A percentile compares a stretch with the other conserved stretches of the same genome.
phyloP scores from a whole-genome alignment of 2,113 vertebrate species.

The Thymallus thymallus region DNA sequence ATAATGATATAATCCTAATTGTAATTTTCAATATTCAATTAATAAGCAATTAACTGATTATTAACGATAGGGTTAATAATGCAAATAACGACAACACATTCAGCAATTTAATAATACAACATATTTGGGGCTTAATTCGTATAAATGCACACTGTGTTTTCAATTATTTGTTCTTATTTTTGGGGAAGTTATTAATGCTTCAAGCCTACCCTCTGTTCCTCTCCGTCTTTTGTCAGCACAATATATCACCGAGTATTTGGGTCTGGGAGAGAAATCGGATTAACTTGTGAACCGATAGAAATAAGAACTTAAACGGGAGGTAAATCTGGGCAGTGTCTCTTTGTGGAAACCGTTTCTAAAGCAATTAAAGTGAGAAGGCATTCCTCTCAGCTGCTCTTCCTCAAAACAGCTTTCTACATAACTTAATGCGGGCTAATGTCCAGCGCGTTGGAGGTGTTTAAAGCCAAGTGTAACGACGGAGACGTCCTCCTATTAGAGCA shows the following conservation, averaged over 20 bases:
- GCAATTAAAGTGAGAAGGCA: conserved; percentile 94
- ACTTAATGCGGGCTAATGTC: conserved; percentile 85
- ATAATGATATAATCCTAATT: too few relatives aligned
- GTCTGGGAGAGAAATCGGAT: conserved; percentile 79
- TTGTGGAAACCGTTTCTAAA: conserved; percentile 92
- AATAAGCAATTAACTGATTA: too few relatives aligned
- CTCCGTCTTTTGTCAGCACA: conserved; percentile 34
- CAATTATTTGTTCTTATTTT: conserved; percentile 9
- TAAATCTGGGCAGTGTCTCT: conserved; percentile 90
- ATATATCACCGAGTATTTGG: conserved; percentile 52
- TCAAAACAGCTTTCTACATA: conserved; percentile 86
- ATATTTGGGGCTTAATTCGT: neutral
- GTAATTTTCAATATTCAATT: too few relatives aligned
- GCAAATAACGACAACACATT: too few relatives aligned
- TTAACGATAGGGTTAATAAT: too few relatives aligned
- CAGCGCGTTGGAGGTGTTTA: conserved; percentile 75
- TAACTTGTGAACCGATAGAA: conserved; percentile 95
- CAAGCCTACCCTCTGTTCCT: conserved; percentile 36
- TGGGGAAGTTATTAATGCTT: conserved; percentile 15
- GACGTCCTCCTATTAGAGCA: conserved; percentile 76
- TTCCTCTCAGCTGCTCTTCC: conserved; percentile 87
- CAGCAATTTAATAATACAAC: too few relatives aligned
- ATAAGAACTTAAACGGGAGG: conserved; percentile 92
- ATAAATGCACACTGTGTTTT: neutral
- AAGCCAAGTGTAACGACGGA: conserved; percentile 77